Evolutionary conservation across 2,888 invertebrate species (phyloP).

Genomic region (Eupithecia inturbata): DNA sequence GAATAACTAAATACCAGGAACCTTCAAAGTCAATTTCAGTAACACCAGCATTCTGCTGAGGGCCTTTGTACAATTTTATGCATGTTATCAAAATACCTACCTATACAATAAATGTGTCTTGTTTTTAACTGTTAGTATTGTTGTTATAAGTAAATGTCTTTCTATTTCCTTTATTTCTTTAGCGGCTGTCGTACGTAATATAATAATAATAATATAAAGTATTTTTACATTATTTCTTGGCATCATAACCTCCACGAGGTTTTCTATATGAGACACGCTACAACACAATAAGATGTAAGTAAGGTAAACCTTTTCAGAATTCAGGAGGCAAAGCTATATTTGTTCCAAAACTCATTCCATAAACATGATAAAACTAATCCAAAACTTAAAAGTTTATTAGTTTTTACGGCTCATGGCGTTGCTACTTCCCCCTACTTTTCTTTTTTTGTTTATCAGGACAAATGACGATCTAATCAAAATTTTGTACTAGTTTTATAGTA

Average conservation of each 20-base stretch:
- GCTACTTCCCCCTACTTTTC: neutral
- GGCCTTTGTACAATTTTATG: too few species aligned
- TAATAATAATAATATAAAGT: too few species aligned
- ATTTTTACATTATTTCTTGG: neutral
- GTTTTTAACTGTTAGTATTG: too few species aligned
- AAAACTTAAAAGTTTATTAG: conserved; percentile 5
- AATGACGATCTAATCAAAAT: conserved; percentile 8
- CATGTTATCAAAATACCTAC: too few species aligned
- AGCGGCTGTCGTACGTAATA: too few species aligned
- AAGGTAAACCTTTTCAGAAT: neutral
- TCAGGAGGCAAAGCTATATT: conserved; percentile 2
- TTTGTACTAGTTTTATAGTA: neutral
- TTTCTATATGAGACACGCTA: neutral
- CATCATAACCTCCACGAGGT: neutral
- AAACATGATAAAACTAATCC: conserved; percentile 14
- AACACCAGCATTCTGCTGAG: neutral
- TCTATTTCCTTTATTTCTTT: too few species aligned
- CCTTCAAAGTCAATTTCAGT: neutral
- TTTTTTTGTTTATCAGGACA: neutral
- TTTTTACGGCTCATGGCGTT: conserved; percentile 3
- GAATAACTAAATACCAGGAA: neutral
- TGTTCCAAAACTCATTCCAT: conserved; percentile 26
- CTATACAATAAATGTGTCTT: too few species aligned
- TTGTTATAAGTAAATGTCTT: too few species aligned
- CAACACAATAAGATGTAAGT: neutral